Evolutionary conservation across 2,113 vertebrate genomes (phyloP), one percentile per base, ranked within the genome.

Genomic region (Peromyscus californicus): DNA sequence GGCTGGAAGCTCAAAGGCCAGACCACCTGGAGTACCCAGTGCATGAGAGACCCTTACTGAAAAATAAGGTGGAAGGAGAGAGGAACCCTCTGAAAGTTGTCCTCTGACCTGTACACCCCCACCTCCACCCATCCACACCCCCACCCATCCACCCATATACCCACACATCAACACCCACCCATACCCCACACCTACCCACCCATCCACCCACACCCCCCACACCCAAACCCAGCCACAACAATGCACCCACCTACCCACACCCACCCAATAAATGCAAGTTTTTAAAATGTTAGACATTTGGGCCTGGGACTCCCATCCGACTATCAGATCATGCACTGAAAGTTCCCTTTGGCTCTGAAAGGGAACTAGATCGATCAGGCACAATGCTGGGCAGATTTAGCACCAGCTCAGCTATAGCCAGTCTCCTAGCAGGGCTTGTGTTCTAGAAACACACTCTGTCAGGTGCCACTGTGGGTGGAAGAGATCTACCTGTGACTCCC

Each of bases 331-430:
- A 39, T 83, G 45, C 7, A 19, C 4, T 8, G 2, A 36, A 84
- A 72, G 15, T 42, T 91, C 51, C 42, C 0, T 21, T 4, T 16
- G 48, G 39, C 17, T 21, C 45, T 29, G n/a, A 51, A 78, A 69
- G 39, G 24, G 12, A 13, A 21, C 10, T 5, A 0, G 1, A 31
- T 69, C 74, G 29, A 3, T 61, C 24, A 24, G 42, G 24, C 0
- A 11, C 1, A 0, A 10, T 0, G 1, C 45, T 33, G 10, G 75
- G 2, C 0, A 33, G 57, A 31, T 36, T 24, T 7, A 65, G 13
- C 1, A 39, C 8, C 48, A 74, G 5, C 67, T 9, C 22, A 75
- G 51, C 80, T 3, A 31, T 15, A n/a, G 2, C 57, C 1, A 2
- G 5, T 51, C 45, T 79, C 39, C 90, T 79, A 39, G 70, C 76